Conservation (phyloP, 1,140 invertebrate genomes). For the Drosophila takahashii region DNA sequence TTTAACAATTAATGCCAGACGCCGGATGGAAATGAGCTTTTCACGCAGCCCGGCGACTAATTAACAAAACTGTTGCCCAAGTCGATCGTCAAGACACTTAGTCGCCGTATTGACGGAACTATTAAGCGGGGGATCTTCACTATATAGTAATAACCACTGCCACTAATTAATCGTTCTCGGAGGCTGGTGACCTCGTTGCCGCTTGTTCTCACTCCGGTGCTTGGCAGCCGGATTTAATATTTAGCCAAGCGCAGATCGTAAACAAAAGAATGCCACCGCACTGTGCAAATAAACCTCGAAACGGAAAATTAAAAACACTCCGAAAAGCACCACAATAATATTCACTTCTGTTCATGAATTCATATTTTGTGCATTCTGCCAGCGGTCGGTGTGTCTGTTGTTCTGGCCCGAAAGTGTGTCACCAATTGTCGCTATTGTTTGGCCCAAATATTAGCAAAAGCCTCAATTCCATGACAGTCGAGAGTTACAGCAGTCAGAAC, state of each 20-base stretch:
- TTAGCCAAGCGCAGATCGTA: constrained; percentile 46
- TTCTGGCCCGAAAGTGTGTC: constrained; percentile 65
- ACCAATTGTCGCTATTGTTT: constrained; percentile 55
- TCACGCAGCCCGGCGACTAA: constrained; percentile 42
- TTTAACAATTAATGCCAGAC: constrained; percentile 33
- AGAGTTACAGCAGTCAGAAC: constrained; percentile 22
- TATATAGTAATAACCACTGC: not conserved
- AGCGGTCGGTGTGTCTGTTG: constrained; percentile 27
- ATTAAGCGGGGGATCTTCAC: constrained; percentile 30
- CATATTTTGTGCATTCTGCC: constrained; percentile 59
- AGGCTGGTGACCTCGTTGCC: constrained; percentile 37
- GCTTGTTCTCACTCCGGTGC: constrained; percentile 43
- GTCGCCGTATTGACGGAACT: constrained; percentile 34
- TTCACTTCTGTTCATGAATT: constrained; percentile 41
- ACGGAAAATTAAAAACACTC: constrained; percentile 39
- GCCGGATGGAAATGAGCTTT: constrained; percentile 48
- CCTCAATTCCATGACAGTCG: constrained; percentile 31
- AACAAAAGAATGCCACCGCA: constrained; percentile 42
- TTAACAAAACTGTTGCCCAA: constrained; percentile 43
- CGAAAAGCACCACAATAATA: constrained; percentile 6
- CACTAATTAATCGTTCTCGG: constrained; percentile 44
- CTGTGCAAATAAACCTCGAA: constrained; percentile 56
- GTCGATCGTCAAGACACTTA: constrained; percentile 24
- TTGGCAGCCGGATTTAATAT: constrained; percentile 28
- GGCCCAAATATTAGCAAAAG: constrained; percentile 45